Evolutionary conservation across 2,113 vertebrate genomes (phyloP).

Genomic region (Lepus timidus): DNA sequence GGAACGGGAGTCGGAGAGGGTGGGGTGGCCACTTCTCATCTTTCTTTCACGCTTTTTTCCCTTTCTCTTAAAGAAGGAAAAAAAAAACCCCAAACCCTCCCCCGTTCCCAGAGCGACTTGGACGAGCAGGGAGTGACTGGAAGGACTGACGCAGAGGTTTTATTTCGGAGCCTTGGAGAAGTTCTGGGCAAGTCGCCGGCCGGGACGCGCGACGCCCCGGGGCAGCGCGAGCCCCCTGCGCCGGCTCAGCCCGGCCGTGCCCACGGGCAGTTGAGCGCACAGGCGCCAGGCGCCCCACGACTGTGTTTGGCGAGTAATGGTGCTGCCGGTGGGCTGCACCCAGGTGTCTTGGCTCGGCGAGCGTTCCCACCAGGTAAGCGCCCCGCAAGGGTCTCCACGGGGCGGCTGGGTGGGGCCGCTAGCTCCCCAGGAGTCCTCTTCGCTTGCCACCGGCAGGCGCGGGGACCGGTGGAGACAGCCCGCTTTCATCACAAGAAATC

Average conservation of each 20-base stretch:
- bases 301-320: conserved; percentile 10
- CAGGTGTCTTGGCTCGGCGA: neutral
- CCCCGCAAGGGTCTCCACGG: neutral
- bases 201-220: neutral
- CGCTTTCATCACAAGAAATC: conserved; percentile 65
- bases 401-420: neutral
- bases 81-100: neutral
- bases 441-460: neutral
- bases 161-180: conserved; percentile 53
- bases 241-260: neutral
- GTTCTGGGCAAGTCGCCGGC: conserved; percentile 62
- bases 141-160: conserved; percentile 53
- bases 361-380: conserved; percentile 55
- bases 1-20: neutral
- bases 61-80: neutral
- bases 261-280: neutral
- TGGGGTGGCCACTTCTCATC: neutral
- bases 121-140: neutral
- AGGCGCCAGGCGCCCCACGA: neutral
- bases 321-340: neutral
- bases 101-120: conserved; percentile 13
- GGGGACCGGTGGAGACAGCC: neutral
- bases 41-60: neutral
- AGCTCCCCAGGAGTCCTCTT: neutral
- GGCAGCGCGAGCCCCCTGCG: neutral